Evolutionary conservation across 2,888 invertebrate genomes (phyloP).

Genomic region (Cataglyphis altisquamis): DNA sequence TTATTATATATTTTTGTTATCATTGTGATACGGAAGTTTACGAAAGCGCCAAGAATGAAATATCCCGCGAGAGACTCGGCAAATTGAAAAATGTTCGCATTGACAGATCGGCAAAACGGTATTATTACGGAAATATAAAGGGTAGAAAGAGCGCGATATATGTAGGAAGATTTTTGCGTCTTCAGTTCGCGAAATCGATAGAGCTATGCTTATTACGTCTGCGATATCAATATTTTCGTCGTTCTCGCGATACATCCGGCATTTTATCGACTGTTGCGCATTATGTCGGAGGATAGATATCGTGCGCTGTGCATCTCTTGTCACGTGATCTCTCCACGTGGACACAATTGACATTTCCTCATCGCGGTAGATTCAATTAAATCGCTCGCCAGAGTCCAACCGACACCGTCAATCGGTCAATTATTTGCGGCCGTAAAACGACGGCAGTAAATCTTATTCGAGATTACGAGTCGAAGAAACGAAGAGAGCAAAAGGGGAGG

Average conservation of each 20-base stretch:
- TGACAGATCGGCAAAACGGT: not conserved
- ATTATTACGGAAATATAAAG: conserved; percentile 31
- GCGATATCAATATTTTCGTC: conserved; percentile 51
- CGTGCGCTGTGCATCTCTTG: conserved; percentile 3
- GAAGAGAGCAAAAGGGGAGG: too few relatives aligned
- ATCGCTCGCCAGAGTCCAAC: not conserved
- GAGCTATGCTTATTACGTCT: conserved; percentile 43
- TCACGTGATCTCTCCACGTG: not conserved
- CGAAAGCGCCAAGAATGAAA: not conserved
- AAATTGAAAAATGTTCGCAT: not conserved
- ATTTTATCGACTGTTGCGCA: conserved; percentile 44
- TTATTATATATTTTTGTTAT: not conserved
- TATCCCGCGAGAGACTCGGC: not conserved
- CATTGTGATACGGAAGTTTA: not conserved
- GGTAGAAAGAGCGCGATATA: conserved; percentile 5
- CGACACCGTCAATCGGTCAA: not conserved
- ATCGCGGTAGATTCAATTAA: conserved; percentile 24
- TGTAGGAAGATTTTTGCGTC: conserved; percentile 42
- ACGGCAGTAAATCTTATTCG: conserved; percentile 35
- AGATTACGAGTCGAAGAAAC: conserved; percentile 36
- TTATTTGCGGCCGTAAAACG: conserved; percentile 31
- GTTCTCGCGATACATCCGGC: conserved; percentile 32
- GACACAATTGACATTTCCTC: not conserved
- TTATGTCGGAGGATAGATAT: conserved; percentile 1
- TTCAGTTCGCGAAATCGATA: conserved; percentile 46